Percentiles rank a stretch among this genome's conserved stretches.
These are phyloP conservation scores for Meteorus sp. DNA, from an alignment of 1,140 invertebrate genomes.

Conservation along the genomic window DNA sequence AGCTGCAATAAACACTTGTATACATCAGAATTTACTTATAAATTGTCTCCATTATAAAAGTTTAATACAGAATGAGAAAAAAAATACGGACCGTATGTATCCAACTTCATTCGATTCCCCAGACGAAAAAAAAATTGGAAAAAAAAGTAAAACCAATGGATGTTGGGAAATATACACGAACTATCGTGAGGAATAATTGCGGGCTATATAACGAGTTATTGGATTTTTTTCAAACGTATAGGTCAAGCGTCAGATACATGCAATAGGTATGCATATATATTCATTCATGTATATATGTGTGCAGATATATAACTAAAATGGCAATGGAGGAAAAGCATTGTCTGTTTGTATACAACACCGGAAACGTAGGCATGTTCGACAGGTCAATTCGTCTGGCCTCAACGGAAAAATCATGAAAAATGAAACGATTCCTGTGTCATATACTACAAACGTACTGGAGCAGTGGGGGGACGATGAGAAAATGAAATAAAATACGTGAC, in stretches of 20 bases:
- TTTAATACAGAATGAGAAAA: no score
- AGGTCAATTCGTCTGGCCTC: conserved; percentile 16
- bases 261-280: not conserved
- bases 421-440: not conserved
- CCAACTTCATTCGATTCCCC: conserved; percentile 9
- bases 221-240: conserved; percentile 18
- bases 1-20: no score
- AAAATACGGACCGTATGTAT: not conserved
- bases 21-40: no score
- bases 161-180: conserved; percentile 9
- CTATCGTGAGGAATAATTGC: conserved; percentile 19
- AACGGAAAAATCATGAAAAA: not conserved
- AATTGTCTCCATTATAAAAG: no score
- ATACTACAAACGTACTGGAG: no score
- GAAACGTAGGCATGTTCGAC: conserved; percentile 14
- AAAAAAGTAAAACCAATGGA: not conserved
- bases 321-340: not conserved
- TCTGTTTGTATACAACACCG: conserved; percentile 4
- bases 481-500: no score
- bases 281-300: no score
- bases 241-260: not conserved
- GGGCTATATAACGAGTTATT: conserved; percentile 25
- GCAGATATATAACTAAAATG: not conserved
- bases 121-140: not conserved
- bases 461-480: no score